Evolutionary conservation across 2,888 invertebrate genomes (phyloP).

Genomic region (Eurytoma californica): DNA sequence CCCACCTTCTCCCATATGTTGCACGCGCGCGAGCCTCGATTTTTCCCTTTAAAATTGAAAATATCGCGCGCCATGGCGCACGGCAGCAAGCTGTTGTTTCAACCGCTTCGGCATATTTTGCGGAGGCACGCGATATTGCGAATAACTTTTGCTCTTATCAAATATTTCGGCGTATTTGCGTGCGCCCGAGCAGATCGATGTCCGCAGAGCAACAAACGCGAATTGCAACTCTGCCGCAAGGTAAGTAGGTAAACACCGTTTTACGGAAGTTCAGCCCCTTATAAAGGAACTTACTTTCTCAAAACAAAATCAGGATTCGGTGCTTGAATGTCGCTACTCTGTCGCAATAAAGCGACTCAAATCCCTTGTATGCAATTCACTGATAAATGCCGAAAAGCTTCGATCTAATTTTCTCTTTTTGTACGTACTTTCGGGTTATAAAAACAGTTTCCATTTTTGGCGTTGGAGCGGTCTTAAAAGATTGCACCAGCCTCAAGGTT

Average conservation of each 20-base stretch:
- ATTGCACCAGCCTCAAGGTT: constrained; percentile 24
- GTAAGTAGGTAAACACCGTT: background rate
- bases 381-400: no score
- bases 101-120: background rate
- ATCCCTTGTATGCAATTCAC: no score
- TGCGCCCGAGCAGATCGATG: background rate
- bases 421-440: no score
- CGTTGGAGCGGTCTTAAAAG: background rate
- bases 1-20: background rate
- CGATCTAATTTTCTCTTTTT: no score
- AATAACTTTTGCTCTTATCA: constrained; percentile 41
- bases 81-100: background rate
- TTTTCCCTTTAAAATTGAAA: constrained; percentile 31
- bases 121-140: constrained; percentile 30
- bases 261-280: background rate
- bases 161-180: constrained; percentile 34
- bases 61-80: constrained; percentile 8
- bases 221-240: background rate
- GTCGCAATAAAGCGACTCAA: no score
- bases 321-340: no score
- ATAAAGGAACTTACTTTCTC: no score
- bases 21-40: background rate
- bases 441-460: no score
- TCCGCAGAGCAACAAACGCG: background rate
- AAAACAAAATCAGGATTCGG: no score